Evolutionary conservation across 2,888 invertebrate genomes (phyloP).

Genomic region (Onchidella celtica): DNA sequence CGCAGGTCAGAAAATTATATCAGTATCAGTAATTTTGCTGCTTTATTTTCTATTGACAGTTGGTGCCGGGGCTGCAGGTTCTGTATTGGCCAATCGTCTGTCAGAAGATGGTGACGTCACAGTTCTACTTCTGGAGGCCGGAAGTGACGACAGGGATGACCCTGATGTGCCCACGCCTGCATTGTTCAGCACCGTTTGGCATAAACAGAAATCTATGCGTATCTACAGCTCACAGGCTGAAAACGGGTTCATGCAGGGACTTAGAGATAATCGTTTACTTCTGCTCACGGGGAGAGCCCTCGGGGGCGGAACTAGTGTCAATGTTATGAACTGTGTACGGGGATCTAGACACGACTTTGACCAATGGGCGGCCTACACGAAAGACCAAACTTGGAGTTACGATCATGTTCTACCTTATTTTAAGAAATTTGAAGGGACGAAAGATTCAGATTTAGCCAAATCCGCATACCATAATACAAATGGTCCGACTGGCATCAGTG

Average conservation of each 20-base stretch:
- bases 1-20: too few species aligned
- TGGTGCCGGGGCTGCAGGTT: conserved; percentile 81
- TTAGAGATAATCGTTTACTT: background rate
- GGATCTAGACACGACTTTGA: conserved; percentile 92
- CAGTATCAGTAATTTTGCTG: too few species aligned
- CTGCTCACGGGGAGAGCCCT: conserved; percentile 95
- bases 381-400: conserved; percentile 92
- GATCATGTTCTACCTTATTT: conserved; percentile 85
- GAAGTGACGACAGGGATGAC: conserved; percentile 77
- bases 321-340: conserved; percentile 94
- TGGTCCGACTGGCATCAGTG: background rate
- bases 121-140: conserved; percentile 80
- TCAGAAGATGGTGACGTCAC: conserved; percentile 74
- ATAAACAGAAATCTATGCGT: too few species aligned
- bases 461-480: background rate
- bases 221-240: too few species aligned
- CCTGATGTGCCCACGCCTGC: conserved; percentile 80
- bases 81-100: conserved; percentile 80
- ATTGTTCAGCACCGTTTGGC: too few species aligned
- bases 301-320: conserved; percentile 92
- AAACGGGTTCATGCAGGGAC: too few species aligned
- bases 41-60: too few species aligned
- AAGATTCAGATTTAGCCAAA: background rate
- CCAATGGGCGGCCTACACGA: conserved; percentile 91
- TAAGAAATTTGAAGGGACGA: conserved; percentile 79